These are phyloP conservation scores for Atherix ibis DNA, from an alignment of 2,888 invertebrate species.

Conservation along the genomic window DNA sequence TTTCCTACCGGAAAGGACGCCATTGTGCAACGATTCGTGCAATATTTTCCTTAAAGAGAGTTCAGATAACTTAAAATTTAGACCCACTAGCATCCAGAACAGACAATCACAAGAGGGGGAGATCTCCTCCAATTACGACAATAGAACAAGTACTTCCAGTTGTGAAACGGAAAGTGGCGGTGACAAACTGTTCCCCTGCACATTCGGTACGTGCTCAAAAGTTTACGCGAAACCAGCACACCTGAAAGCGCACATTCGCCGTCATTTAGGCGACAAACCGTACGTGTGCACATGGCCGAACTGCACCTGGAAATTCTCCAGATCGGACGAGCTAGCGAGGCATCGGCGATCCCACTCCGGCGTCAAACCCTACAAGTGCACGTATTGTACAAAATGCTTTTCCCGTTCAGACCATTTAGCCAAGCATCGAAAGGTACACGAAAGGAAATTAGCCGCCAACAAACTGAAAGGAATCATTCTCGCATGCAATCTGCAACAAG, in stretches of 20 bases:
- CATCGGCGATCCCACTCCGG: slow-evolving; percentile 92
- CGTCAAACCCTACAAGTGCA: slow-evolving; percentile 82
- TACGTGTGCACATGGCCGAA: slow-evolving; percentile 60
- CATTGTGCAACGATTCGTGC: slow-evolving; percentile 40
- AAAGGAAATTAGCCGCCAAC: slow-evolving; percentile 38
- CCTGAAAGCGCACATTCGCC: slow-evolving; percentile 70
- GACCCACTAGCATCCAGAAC: slow-evolving; percentile 6
- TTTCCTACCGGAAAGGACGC: slow-evolving; percentile 37
- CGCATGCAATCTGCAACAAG: slow-evolving; percentile 22
- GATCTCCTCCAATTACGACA: too few species aligned
- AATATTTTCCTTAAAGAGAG: slow-evolving; percentile 36
- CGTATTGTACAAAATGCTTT: slow-evolving; percentile 76
- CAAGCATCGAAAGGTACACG: slow-evolving; percentile 78
- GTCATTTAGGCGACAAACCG: slow-evolving; percentile 67
- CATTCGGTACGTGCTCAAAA: slow-evolving; percentile 56
- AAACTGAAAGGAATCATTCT: slow-evolving; percentile 21
- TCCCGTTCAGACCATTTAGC: slow-evolving; percentile 86
- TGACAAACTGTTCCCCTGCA: slow-evolving; percentile 41
- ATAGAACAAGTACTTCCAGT: background rate
- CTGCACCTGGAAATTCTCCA: slow-evolving; percentile 84
- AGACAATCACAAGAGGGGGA: too few species aligned
- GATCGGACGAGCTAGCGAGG: slow-evolving; percentile 85
- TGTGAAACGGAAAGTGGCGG: background rate
- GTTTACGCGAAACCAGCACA: slow-evolving; percentile 82
- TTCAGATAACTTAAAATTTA: slow-evolving; percentile 24